Base-by-base conservation (phyloP, 2,888 invertebrate species). In the Neuroscelio doddi region DNA sequence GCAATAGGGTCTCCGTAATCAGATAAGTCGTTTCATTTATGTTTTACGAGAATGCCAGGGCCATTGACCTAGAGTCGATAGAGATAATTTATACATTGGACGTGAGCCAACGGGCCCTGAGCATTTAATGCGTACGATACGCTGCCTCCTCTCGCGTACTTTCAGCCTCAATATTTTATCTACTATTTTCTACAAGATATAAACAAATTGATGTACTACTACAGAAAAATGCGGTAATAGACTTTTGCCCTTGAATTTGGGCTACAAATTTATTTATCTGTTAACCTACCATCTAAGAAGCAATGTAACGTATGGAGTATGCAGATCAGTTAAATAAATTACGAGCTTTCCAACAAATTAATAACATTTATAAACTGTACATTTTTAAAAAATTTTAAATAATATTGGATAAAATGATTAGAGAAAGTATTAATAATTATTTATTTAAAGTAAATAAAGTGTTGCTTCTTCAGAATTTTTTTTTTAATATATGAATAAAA, bases 1-100 rank as follows among this genome's bases (percentile, higher is more conserved):
- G 47, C 59, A 39, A 47, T 47, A 52, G 56, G 45, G 63, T 55
- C 29, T 36, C 65, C 46, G 68, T 71, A 77, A 78, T 77, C 74
- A 72, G 72, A 74, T 72, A 70, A 74, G 67, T 68, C 64, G 64
- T 78, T 74, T 71, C 71, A 69, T 74, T 76, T 71, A 68, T 72
- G 70, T 74, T 73, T 74, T 71, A 75, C 70, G 71, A 71, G 68
- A 42, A 36, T 38, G 49, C 57, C 27, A 45, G 47, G 63, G 59
- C 62, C 64, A 55, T 57, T 50, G 57, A 59, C 56, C 56, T 45
- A 45, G 42, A 49, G 63, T 56, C 59, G 56, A 36, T 56, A 47
- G 62, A 56, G 64, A 71, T 73, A 72, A 74, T 73, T 75, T 73
- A 73, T 68, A 70, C 70, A 74, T 75, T 72, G 74, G 71, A 66